Base-by-base conservation (phyloP, 2,113 vertebrate genomes). In the Odocoileus virginianus region DNA sequence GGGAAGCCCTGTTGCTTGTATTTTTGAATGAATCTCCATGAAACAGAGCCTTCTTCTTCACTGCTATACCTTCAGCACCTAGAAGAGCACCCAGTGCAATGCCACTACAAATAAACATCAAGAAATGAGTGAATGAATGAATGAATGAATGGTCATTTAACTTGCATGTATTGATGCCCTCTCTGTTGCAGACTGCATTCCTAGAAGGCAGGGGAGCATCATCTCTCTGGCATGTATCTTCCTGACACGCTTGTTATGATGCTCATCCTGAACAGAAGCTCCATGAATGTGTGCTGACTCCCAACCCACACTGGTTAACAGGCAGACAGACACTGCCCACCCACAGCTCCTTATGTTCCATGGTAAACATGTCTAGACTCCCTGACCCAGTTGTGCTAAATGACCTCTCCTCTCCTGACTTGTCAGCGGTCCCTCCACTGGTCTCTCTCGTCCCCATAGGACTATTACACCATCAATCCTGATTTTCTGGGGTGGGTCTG, bases 401-500 rank as follows among this genome's bases (percentile, higher is more conserved):
- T 15, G 74, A 87, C 47, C 88, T 92, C 83, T 60, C 57, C 52
- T 81, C 67, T 90, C 76, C 57, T 52, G 83, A 85, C 16, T 21
- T 50, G 30, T 54, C 55, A 25, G 43, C 0, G 9, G 58, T 40
- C 58, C 45, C 57, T 79, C 33, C 1, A 3, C 52, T 84, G 3
- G 45, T 86, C 87, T 81, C 58, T 67, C 76, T 87, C 12, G 1
- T 88, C 61, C 15, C 84, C 82, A n/a, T 0, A 76, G 33, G 36
- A 43, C 33, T 50, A 60, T 30, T 28, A 28, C 27, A 54, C 52
- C 79, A 96, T 96, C 88, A 81, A 95, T 64, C 21, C 2, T 91
- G 36, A 91, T 94, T 93, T 97, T 94, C 84, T 27, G 12, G 87
- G 67, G 45, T 86, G 87, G 61, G 86, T 40, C 2, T 1, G 30